Percentiles rank a stretch among this genome's conserved stretches.
phyloP scores from a whole-genome alignment of 2,888 invertebrate species.

The Mycalesis mineus region DNA sequence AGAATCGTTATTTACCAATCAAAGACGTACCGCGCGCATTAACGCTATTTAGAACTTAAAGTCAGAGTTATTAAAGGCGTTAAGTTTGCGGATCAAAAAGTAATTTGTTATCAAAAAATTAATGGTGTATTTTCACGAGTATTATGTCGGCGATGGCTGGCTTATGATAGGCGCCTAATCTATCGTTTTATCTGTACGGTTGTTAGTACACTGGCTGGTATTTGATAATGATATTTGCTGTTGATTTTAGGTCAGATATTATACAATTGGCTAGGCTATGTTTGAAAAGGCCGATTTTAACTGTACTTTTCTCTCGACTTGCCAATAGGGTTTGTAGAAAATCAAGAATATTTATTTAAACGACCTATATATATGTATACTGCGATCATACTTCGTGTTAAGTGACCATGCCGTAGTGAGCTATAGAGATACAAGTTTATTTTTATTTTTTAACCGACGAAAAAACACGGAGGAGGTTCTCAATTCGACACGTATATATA shows the following conservation, averaged over 20 bases:
- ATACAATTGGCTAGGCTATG: neutral
- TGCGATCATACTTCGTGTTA: too few relatives aligned
- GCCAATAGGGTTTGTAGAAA: too few relatives aligned
- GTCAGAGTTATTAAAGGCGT: neutral
- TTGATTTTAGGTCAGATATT: neutral
- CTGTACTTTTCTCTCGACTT: too few relatives aligned
- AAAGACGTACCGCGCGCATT: too few relatives aligned
- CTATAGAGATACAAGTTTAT: too few relatives aligned
- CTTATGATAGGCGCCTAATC: neutral
- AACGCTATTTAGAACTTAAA: neutral
- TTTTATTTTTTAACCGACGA: too few relatives aligned
- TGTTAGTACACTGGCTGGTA: neutral
- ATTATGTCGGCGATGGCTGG: neutral
- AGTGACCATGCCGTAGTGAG: too few relatives aligned
- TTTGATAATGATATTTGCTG: neutral
- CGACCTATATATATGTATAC: too few relatives aligned
- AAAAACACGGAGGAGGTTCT: too few relatives aligned
- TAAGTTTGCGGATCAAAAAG: neutral
- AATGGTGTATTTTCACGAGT: neutral
- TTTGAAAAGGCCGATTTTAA: neutral
- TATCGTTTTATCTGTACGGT: neutral
- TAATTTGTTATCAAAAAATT: neutral
- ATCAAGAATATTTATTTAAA: too few relatives aligned
- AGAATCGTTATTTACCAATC: too few relatives aligned
- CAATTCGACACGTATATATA: too few relatives aligned